Evolutionary conservation across 2,888 invertebrate genomes (phyloP).

Genomic region (Melinaea marsaeus): DNA sequence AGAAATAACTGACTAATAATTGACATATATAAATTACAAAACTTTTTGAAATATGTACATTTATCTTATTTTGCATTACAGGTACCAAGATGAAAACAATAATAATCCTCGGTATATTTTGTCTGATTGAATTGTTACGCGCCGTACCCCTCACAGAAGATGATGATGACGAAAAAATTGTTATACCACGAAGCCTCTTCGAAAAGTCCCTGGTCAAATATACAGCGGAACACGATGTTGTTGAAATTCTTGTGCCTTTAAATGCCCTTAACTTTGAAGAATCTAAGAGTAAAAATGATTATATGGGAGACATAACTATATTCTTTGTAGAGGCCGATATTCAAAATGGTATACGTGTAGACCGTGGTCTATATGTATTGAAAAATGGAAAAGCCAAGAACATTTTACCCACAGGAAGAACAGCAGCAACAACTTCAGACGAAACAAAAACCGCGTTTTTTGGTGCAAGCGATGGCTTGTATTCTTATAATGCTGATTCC

Average conservation of each 20-base stretch:
- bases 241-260: constrained; percentile 33
- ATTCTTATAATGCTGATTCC: constrained; percentile 38
- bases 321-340: constrained; percentile 37
- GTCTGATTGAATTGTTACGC: too few relatives aligned
- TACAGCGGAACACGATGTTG: constrained; percentile 33
- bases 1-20: too few relatives aligned
- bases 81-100: too few relatives aligned
- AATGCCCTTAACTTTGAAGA: constrained; percentile 34
- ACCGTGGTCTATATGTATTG: constrained; percentile 43
- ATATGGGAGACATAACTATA: constrained; percentile 13
- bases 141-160: neutral
- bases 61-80: too few relatives aligned
- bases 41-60: too few relatives aligned
- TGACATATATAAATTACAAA: too few relatives aligned
- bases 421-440: constrained; percentile 41
- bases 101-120: too few relatives aligned
- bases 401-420: constrained; percentile 45
- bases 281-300: constrained; percentile 10
- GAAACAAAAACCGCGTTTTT: constrained; percentile 43
- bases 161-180: neutral
- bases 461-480: constrained; percentile 51
- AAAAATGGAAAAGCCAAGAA: constrained; percentile 38
- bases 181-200: neutral
- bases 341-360: constrained; percentile 13
- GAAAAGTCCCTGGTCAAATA: constrained; percentile 16